Evolutionary conservation across 2,113 vertebrate genomes (phyloP).

Genomic region (Anthoscopus minutus): DNA sequence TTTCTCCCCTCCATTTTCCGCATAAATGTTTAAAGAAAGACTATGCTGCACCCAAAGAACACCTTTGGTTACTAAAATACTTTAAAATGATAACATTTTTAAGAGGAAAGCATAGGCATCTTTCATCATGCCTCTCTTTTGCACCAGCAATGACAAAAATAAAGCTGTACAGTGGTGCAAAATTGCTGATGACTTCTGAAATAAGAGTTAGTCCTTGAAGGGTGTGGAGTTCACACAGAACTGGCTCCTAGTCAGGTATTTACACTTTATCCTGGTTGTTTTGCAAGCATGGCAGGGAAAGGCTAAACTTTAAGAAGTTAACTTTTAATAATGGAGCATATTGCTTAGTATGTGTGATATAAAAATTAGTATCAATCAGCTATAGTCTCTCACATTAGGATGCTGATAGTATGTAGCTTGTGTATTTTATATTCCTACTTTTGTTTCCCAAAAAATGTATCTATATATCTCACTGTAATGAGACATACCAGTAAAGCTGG

Average conservation of each 20-base stretch:
- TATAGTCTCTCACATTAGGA: background rate
- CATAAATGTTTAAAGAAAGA: background rate
- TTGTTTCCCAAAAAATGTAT: background rate
- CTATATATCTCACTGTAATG: background rate
- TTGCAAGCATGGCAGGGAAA: background rate
- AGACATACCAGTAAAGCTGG: background rate
- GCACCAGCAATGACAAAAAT: background rate
- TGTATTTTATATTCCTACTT: background rate
- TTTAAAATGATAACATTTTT: background rate
- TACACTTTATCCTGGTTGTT: background rate
- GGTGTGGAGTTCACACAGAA: background rate
- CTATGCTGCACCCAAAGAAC: background rate
- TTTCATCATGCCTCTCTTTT: background rate
- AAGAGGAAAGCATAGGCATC: background rate
- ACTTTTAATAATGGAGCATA: background rate
- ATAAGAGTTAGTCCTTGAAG: background rate
- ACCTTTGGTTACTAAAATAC: background rate
- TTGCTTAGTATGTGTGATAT: background rate
- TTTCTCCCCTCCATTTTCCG: background rate
- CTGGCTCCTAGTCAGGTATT: background rate
- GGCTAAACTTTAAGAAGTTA: background rate
- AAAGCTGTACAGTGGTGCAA: background rate
- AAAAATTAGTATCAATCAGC: background rate
- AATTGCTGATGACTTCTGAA: background rate
- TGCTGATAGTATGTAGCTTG: background rate